A percentile compares a stretch with the other conserved stretches of the same genome.
These are phyloP conservation scores for Drosophila littoralis DNA, from an alignment of 1,140 invertebrate species.

Conservation along the genomic window DNA sequence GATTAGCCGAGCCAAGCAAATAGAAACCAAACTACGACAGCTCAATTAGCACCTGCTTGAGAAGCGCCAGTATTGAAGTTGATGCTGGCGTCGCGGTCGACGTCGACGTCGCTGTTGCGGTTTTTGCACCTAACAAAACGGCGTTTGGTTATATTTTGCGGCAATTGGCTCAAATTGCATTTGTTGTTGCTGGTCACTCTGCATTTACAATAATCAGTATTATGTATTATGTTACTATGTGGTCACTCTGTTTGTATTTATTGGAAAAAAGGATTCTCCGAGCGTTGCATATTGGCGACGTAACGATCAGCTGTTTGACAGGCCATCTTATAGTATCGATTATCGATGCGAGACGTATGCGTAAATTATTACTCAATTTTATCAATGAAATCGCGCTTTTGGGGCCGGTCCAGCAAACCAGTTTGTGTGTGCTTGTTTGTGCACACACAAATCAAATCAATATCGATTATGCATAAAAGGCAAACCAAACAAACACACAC, in stretches of 20 bases:
- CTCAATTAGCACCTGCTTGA: slow-evolving; percentile 38
- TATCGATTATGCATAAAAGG: slow-evolving; percentile 23
- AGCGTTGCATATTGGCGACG: slow-evolving; percentile 27
- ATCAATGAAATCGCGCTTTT: slow-evolving; percentile 66
- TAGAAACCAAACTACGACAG: slow-evolving; percentile 9
- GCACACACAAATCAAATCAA: slow-evolving; percentile 48
- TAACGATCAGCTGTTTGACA: slow-evolving; percentile 47
- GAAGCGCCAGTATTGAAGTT: neutral
- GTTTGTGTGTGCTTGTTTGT: slow-evolving; percentile 28
- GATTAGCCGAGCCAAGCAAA: slow-evolving; percentile 5
- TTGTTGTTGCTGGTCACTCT: neutral
- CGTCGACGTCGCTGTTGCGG: slow-evolving; percentile 13
- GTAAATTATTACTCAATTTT: slow-evolving; percentile 44
- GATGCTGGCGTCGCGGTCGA: neutral
- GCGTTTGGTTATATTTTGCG: slow-evolving; percentile 5
- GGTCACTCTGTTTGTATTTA: neutral
- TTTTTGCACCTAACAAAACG: slow-evolving; percentile 34
- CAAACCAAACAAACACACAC: slow-evolving; percentile 6
- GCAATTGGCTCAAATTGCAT: slow-evolving; percentile 18
- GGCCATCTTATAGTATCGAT: slow-evolving; percentile 38
- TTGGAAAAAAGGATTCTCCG: neutral
- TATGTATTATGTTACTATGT: slow-evolving; percentile 23
- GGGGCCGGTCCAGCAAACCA: slow-evolving; percentile 38
- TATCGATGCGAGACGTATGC: slow-evolving; percentile 39
- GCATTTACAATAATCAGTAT: slow-evolving; percentile 23